These are phyloP conservation scores for Smithornis capensis DNA, from an alignment of 2,113 vertebrate species.

Conservation along the genomic window DNA sequence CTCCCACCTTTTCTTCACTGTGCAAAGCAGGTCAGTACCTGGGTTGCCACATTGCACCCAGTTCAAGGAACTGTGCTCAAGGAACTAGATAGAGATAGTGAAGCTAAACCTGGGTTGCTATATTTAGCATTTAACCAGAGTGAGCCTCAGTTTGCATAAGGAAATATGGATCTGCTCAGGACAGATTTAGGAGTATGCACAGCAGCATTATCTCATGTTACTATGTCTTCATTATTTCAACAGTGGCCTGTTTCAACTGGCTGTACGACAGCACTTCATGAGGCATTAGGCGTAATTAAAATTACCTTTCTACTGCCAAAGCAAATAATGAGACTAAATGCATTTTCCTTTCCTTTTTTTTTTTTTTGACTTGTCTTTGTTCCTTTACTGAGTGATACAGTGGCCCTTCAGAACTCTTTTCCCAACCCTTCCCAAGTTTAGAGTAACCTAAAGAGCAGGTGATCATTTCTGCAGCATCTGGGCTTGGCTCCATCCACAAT, in stretches of 20 bases:
- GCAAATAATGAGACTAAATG: not conserved
- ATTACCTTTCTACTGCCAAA: conserved; percentile 23
- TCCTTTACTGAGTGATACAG: not conserved
- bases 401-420: not conserved
- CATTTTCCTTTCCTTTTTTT: not conserved
- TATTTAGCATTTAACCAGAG: not conserved
- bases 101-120: not conserved
- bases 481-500: not conserved
- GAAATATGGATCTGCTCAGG: not conserved
- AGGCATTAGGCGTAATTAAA: not conserved
- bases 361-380: not conserved
- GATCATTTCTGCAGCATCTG: not conserved
- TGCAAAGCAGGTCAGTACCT: not conserved
- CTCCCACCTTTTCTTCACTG: not conserved
- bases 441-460: not conserved
- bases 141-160: not conserved
- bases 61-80: not conserved
- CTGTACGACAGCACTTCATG: not conserved
- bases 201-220: conserved; percentile 20
- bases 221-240: conserved; percentile 10
- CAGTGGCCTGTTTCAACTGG: conserved; percentile 28
- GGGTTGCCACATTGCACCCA: not conserved
- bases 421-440: not conserved
- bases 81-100: not conserved
- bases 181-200: not conserved